Conservation (phyloP, 2,797 vertebrate species). For the Eupleurogrammus muticus region DNA sequence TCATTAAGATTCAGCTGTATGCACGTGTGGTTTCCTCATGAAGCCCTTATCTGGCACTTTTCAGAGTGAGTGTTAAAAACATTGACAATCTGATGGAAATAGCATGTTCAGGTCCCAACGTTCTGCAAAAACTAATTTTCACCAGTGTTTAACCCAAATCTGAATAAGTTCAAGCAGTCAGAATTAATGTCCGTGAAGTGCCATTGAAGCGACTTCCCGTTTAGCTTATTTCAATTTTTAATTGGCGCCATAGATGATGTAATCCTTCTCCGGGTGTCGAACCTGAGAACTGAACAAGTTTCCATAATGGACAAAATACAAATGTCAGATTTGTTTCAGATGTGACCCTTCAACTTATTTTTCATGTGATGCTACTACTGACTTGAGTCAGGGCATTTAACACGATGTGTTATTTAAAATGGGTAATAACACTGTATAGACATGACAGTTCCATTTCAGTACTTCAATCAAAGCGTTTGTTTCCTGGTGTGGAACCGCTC, state of each 20-base stretch:
- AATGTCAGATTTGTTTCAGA: not conserved
- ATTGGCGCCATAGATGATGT: constrained; percentile 8
- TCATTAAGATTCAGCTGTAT: constrained; percentile 2
- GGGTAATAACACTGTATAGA: constrained; percentile 20
- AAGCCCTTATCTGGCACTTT: constrained; percentile 31
- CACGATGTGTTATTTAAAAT: constrained; percentile 9
- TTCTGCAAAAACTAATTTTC: not conserved
- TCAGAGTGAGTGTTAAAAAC: not conserved
- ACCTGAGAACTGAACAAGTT: constrained; percentile 15
- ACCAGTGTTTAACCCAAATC: not conserved
- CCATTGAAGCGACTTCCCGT: constrained; percentile 8
- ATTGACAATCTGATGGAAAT: constrained; percentile 52
- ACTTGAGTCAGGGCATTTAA: constrained; percentile 21
- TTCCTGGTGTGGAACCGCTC: constrained; percentile 21
- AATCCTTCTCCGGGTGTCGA: not conserved
- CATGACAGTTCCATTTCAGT: constrained; percentile 17
- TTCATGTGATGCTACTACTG: constrained; percentile 25
- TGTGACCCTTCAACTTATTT: constrained; percentile 3
- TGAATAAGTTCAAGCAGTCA: not conserved
- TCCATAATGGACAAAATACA: constrained; percentile 1
- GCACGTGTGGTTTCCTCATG: constrained; percentile 12
- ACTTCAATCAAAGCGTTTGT: constrained; percentile 27
- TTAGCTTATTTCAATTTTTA: constrained; percentile 1
- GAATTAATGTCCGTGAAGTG: not conserved
- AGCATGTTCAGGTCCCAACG: not conserved